Percentiles rank a stretch among this genome's conserved stretches.
Evolutionary conservation across 2,888 invertebrate species (phyloP).

Genomic region (Heliconius hortense): DNA sequence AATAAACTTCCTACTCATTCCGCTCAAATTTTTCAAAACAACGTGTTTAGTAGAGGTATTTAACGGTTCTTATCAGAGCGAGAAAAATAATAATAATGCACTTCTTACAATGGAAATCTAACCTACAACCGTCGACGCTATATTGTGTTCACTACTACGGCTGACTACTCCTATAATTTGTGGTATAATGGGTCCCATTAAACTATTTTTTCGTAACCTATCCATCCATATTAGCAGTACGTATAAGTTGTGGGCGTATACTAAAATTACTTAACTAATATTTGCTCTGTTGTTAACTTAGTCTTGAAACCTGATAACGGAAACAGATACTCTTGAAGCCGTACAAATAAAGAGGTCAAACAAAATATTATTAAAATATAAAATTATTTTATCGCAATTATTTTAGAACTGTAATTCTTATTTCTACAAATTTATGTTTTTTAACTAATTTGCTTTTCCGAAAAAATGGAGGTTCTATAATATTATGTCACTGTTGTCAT

Average conservation of each 20-base stretch:
- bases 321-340: constrained; percentile 1
- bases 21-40: too few relatives aligned
- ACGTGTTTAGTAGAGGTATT: too few relatives aligned
- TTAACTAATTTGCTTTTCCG: too few relatives aligned
- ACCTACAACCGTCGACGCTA: neutral
- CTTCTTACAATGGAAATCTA: neutral
- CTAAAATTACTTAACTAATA: constrained; percentile 8
- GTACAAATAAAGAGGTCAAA: neutral
- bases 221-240: neutral
- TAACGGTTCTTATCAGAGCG: too few relatives aligned
- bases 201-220: neutral
- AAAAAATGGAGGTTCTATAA: too few relatives aligned
- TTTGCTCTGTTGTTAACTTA: neutral
- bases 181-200: neutral
- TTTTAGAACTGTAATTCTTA: neutral
- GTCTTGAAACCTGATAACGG: constrained; percentile 5
- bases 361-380: neutral
- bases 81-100: too few relatives aligned
- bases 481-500: too few relatives aligned
- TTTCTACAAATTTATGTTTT: neutral
- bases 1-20: too few relatives aligned
- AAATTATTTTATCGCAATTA: neutral
- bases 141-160: too few relatives aligned
- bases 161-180: neutral
- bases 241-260: neutral